phyloP scores from a whole-genome alignment of 2,113 vertebrate genomes.

The Pandion haliaetus region DNA sequence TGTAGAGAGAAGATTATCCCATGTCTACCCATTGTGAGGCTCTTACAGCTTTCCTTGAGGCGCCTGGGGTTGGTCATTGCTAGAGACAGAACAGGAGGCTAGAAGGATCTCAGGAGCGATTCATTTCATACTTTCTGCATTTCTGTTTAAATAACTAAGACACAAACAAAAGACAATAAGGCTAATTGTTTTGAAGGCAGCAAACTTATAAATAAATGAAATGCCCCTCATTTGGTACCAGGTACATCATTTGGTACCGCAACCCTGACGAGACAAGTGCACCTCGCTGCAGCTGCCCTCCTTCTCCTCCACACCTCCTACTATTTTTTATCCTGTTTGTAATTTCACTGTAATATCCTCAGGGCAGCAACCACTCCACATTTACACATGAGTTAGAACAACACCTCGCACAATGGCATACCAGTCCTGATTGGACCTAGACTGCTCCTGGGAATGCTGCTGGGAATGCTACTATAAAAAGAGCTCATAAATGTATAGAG shows the following conservation, averaged over 20 bases:
- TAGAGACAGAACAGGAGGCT: neutral
- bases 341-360: conserved; percentile 54
- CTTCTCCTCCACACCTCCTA: neutral
- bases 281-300: neutral
- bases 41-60: conserved; percentile 10
- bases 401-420: conserved; percentile 43
- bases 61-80: neutral
- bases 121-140: neutral
- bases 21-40: conserved; percentile 1
- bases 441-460: conserved; percentile 47
- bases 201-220: neutral
- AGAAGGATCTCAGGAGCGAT: neutral
- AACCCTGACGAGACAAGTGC: neutral
- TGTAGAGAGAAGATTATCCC: conserved; percentile 44
- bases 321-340: conserved; percentile 22
- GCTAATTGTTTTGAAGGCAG: conserved; percentile 1
- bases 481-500: conserved; percentile 27
- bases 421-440: conserved; percentile 49
- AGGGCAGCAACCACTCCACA: conserved; percentile 49
- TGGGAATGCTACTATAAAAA: conserved; percentile 43
- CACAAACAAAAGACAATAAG: neutral
- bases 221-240: neutral
- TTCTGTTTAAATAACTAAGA: neutral
- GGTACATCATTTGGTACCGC: neutral
- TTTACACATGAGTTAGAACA: conserved; percentile 62